phyloP scores from a whole-genome alignment of 2,888 invertebrate genomes.

The Mythimna lalbum region DNA sequence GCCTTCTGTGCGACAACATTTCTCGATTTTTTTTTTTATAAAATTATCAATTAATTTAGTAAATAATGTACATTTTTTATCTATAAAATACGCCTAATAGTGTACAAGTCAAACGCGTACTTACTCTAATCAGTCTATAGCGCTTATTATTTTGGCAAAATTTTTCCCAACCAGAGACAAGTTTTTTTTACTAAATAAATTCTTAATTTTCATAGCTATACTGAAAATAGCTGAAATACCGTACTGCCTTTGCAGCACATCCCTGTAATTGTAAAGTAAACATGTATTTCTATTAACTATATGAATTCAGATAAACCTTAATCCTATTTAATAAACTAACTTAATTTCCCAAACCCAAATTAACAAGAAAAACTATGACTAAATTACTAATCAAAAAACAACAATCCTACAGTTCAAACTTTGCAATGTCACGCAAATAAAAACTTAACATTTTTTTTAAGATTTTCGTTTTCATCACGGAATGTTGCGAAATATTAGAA shows the following conservation, averaged over 20 bases:
- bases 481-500: conserved; percentile 84
- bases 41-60: conserved; percentile 86
- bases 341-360: conserved; percentile 90
- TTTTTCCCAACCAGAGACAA: conserved; percentile 76
- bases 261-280: conserved; percentile 89
- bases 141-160: conserved; percentile 89
- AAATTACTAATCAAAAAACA: conserved; percentile 89
- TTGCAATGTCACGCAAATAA: conserved; percentile 88
- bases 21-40: conserved; percentile 68
- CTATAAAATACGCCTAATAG: conserved; percentile 90
- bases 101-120: conserved; percentile 88
- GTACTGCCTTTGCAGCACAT: conserved; percentile 88
- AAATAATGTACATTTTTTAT: conserved; percentile 87
- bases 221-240: conserved; percentile 78
- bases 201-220: conserved; percentile 75
- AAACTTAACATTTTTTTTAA: conserved; percentile 86
- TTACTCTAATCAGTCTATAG: conserved; percentile 91
- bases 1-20: conserved; percentile 73
- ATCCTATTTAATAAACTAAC: conserved; percentile 87
- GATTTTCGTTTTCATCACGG: conserved; percentile 75
- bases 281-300: conserved; percentile 86
- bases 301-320: conserved; percentile 90
- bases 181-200: conserved; percentile 80
- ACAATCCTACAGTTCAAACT: conserved; percentile 85
- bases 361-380: conserved; percentile 88